Evolutionary conservation across 1,140 invertebrate genomes (phyloP).

Genomic region (Aphidius ervi): DNA sequence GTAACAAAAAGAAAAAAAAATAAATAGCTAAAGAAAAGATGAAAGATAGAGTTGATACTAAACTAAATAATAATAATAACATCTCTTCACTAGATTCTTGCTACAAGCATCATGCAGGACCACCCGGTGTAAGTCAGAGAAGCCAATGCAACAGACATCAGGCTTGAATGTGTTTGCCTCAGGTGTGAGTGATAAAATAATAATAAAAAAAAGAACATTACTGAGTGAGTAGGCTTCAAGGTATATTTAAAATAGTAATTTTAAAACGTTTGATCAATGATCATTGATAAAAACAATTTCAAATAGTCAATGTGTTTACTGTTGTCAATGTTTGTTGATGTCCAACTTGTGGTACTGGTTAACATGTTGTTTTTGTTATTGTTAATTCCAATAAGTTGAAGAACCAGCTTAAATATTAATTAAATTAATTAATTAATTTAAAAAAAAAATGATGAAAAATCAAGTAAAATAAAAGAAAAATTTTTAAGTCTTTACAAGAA

Average conservation of each 20-base stretch:
- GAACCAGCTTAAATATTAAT: no score
- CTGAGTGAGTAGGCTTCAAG: background rate
- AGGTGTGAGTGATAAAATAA: no score
- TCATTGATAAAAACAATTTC: slow-evolving; percentile 44
- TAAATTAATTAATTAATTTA: background rate
- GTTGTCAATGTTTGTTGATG: background rate
- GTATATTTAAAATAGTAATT: slow-evolving; percentile 52
- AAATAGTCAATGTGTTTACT: slow-evolving; percentile 27
- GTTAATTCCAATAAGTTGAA: slow-evolving; percentile 1
- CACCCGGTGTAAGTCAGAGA: slow-evolving; percentile 41
- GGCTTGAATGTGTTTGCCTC: no score
- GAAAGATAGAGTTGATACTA: slow-evolving; percentile 46
- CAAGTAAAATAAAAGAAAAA: slow-evolving; percentile 7
- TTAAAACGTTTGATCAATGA: slow-evolving; percentile 41
- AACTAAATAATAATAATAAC: slow-evolving; percentile 52
- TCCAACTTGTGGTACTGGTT: slow-evolving; percentile 9
- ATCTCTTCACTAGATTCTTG: slow-evolving; percentile 13
- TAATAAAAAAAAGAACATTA: no score
- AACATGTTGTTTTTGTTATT: slow-evolving; percentile 9
- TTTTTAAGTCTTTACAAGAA: no score
- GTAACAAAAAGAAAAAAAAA: slow-evolving; percentile 18
- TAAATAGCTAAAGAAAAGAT: slow-evolving; percentile 33
- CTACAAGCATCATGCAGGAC: slow-evolving; percentile 32
- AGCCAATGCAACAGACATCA: background rate
- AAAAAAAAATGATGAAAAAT: slow-evolving; percentile 1